Conservation (phyloP, 2,888 invertebrate species). For the Acanthosepion pharaonis region DNA sequence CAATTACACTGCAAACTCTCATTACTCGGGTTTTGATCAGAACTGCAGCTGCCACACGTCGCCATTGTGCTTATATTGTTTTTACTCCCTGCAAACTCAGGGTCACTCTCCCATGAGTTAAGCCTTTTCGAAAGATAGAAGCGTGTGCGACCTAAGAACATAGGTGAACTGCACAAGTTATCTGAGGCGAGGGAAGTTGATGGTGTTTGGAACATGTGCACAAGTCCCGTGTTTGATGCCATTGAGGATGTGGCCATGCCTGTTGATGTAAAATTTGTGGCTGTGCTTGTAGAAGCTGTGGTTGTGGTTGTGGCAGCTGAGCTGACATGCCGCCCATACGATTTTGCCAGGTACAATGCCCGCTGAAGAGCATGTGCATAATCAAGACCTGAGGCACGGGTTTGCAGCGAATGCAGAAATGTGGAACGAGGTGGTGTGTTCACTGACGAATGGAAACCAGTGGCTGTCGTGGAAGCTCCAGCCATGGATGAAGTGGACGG, state of each 20-base stretch:
- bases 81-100: conserved; percentile 51
- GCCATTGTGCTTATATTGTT: conserved; percentile 56
- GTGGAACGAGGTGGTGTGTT: not conserved
- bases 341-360: conserved; percentile 44
- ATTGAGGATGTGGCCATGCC: not conserved
- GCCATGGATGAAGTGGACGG: conserved; percentile 54
- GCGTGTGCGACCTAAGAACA: conserved; percentile 35
- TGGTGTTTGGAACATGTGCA: conserved; percentile 46
- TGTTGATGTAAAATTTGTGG: not conserved
- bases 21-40: conserved; percentile 58
- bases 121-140: not conserved
- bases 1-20: conserved; percentile 55
- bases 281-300: conserved; percentile 38
- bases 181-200: conserved; percentile 13
- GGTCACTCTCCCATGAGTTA: conserved; percentile 53
- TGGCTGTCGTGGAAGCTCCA: conserved; percentile 14
- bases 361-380: conserved; percentile 37
- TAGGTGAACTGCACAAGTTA: not conserved
- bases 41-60: conserved; percentile 59
- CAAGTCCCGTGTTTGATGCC: conserved; percentile 50
- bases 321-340: conserved; percentile 24
- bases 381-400: not conserved
- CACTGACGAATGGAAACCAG: not conserved
- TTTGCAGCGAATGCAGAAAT: conserved; percentile 40
- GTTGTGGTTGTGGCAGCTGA: not conserved